Conservation (phyloP, 1,140 invertebrate species). For the Leptinotarsa defecta region DNA sequence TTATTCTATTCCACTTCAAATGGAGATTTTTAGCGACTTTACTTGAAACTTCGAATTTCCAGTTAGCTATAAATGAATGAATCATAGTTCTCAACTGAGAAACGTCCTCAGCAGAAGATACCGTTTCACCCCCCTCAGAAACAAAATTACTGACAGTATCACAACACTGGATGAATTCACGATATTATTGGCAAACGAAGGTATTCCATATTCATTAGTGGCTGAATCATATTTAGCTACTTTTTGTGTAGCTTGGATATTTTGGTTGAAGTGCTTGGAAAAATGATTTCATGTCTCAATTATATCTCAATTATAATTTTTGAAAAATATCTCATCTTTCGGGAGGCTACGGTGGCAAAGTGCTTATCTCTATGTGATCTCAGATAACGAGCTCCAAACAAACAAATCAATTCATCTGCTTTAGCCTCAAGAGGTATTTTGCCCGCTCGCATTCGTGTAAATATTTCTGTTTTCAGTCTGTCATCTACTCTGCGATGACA, state of each 20-base stretch:
- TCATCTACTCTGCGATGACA: too few species aligned
- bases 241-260: constrained; percentile 30
- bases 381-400: constrained; percentile 32
- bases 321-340: too few species aligned
- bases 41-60: constrained; percentile 12
- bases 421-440: too few species aligned
- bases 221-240: constrained; percentile 30
- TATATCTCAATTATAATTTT: too few species aligned
- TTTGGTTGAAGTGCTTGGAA: too few species aligned
- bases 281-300: too few species aligned
- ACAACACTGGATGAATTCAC: constrained; percentile 34
- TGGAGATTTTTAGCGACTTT: constrained; percentile 30
- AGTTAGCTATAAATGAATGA: too few species aligned
- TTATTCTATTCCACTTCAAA: constrained; percentile 41
- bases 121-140: background rate
- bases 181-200: background rate
- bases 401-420: constrained; percentile 30
- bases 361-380: constrained; percentile 3
- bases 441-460: too few species aligned
- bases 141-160: constrained; percentile 35
- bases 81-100: too few species aligned
- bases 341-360: too few species aligned
- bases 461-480: too few species aligned
- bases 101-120: too few species aligned
- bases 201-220: constrained; percentile 35